Evolutionary conservation across 2,888 invertebrate species (phyloP), one percentile per base, ranked within the genome.

Genomic region (Pristionchus fissidentatus): DNA sequence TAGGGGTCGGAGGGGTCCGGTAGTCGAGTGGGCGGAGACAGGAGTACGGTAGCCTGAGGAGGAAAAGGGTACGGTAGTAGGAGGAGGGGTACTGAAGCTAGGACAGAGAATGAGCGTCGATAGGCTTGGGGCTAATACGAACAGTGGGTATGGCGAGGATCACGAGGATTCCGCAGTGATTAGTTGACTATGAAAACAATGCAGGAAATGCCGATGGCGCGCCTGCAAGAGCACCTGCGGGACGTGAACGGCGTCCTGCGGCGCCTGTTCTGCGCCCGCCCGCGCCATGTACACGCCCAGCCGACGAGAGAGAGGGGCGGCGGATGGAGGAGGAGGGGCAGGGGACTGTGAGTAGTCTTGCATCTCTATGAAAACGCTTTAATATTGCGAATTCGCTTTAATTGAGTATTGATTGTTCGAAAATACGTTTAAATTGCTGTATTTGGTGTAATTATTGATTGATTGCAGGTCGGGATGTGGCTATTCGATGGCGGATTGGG

Each of bases 341-440:
- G 70, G 41, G 70, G 70, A 70, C 26, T 70, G 70, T 70, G 70
- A 70, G 70, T 70, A n/a, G n/a, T n/a, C n/a, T n/a, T n/a, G n/a
- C n/a, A n/a, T n/a, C n/a, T n/a, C n/a, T n/a, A n/a, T n/a, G n/a
- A n/a, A n/a, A n/a, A n/a, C n/a, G n/a, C n/a, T n/a, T 41, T 55
- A 5, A 55, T 7, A 4, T 7, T 55, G 55, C 1, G 26, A 57
- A 26, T 57, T 3, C n/a, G n/a, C n/a, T n/a, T 7, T 26, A 26
- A 26, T 4, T 57, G 15, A n/a, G 52, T 3, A 19, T 19, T 52
- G 52, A 52, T 10, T 52, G 15, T 5, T 52, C 3, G 15, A 4
- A 8, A 15, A n/a, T n/a, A n/a, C 8, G 52, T 13, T 10, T 52
- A 52, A 52, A n/a, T 22, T 22, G 19, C 15, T 52, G n/a, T 19